Evolutionary conservation across 2,113 vertebrate genomes (phyloP).

Genomic region (Entelurus aequoreus): DNA sequence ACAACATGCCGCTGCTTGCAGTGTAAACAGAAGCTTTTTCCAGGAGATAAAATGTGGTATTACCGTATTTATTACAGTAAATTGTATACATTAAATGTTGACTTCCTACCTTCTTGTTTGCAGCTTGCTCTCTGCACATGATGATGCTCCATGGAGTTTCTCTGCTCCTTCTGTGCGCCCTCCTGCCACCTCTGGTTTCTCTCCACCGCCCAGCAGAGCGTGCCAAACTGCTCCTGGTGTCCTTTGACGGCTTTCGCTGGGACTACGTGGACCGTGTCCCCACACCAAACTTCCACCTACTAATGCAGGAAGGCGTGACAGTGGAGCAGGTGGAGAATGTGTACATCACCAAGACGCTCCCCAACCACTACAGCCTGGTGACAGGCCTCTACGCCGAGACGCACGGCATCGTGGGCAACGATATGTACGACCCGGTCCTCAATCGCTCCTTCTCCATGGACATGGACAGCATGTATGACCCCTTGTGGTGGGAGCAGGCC

Average conservation of each 20-base stretch:
- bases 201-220: constrained; percentile 16
- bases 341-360: constrained; percentile 86
- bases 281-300: constrained; percentile 75
- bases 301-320: constrained; percentile 73
- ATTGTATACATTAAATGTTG: too few species aligned
- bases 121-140: not conserved
- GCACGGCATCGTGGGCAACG: constrained; percentile 84
- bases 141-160: not conserved
- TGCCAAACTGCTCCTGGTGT: constrained; percentile 78
- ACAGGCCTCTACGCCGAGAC: constrained; percentile 86
- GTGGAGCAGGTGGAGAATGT: constrained; percentile 78
- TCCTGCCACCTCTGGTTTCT: constrained; percentile 40
- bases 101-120: not conserved
- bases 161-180: constrained; percentile 27
- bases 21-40: too few species aligned
- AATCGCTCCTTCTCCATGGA: constrained; percentile 83
- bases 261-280: constrained; percentile 83
- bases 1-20: too few species aligned
- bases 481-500: constrained; percentile 86
- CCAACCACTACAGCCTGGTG: constrained; percentile 87
- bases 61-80: too few species aligned
- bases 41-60: too few species aligned
- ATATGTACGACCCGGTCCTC: constrained; percentile 82
- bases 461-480: constrained; percentile 70
- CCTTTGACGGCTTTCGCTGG: constrained; percentile 91